phyloP scores from a whole-genome alignment of 1,140 invertebrate genomes.

The Acyrthosiphon pisum region DNA sequence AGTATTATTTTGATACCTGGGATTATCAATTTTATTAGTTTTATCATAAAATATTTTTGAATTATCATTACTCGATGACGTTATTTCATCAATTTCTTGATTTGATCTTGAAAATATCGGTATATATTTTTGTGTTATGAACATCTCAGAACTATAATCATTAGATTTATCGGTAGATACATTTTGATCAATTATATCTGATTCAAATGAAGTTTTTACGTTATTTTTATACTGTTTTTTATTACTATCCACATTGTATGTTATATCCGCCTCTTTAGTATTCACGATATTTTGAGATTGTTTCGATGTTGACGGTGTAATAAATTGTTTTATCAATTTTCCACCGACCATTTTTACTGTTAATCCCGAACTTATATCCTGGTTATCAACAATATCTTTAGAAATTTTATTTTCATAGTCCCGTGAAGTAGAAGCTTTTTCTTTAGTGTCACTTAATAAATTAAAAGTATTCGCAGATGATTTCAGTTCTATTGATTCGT shows the following conservation, averaged over 20 bases:
- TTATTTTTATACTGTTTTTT: neutral
- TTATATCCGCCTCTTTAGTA: neutral
- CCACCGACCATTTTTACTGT: conserved; percentile 45
- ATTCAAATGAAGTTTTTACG: neutral
- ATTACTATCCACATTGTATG: neutral
- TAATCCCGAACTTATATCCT: neutral
- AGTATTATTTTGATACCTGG: neutral
- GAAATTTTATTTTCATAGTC: neutral
- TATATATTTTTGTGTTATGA: conserved; percentile 30
- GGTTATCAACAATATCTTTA: neutral
- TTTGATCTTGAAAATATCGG: conserved; percentile 25
- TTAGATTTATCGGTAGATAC: neutral
- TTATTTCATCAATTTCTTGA: conserved; percentile 8
- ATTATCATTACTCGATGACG: neutral
- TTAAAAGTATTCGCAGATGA: neutral
- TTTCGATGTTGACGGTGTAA: neutral
- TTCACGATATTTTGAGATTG: neutral
- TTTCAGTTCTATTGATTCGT: neutral
- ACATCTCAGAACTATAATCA: conserved; percentile 3
- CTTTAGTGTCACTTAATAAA: neutral
- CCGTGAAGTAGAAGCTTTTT: neutral
- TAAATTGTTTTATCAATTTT: conserved; percentile 49
- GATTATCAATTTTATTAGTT: neutral
- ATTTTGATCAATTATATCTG: conserved; percentile 4
- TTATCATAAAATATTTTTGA: neutral